These are phyloP conservation scores for Girardia tigrina DNA, from an alignment of 2,888 invertebrate genomes.

Conservation along the genomic window DNA sequence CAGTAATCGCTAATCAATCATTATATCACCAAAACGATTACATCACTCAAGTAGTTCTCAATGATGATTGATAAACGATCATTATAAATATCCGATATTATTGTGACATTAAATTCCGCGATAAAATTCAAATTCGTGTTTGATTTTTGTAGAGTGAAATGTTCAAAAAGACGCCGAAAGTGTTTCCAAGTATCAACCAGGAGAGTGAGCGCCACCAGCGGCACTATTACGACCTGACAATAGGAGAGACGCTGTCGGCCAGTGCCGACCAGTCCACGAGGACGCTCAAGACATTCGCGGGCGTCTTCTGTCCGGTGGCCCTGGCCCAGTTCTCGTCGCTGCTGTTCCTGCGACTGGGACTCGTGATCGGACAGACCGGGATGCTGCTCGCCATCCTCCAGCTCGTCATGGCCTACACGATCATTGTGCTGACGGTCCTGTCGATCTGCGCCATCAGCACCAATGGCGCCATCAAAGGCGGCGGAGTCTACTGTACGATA, in stretches of 20 bases:
- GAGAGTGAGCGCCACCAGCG: not conserved
- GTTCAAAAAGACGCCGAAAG: too few relatives aligned
- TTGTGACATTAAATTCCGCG: too few relatives aligned
- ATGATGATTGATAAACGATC: too few relatives aligned
- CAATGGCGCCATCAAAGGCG: constrained; percentile 96
- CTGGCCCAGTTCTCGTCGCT: constrained; percentile 98
- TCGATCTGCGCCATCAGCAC: constrained; percentile 96
- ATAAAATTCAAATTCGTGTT: too few relatives aligned
- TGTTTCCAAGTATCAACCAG: not conserved
- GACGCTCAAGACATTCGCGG: constrained; percentile 72
- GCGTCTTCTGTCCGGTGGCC: constrained; percentile 93
- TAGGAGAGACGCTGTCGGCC: not conserved
- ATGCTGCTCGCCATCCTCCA: constrained; percentile 70
- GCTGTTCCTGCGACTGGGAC: constrained; percentile 87
- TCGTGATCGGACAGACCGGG: constrained; percentile 88
- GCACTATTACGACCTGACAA: not conserved
- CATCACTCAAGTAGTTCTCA: too few relatives aligned
- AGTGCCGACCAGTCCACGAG: constrained; percentile 24
- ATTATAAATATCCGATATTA: too few relatives aligned
- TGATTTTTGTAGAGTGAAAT: too few relatives aligned
- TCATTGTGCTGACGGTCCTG: constrained; percentile 80
- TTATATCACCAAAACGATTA: too few relatives aligned
- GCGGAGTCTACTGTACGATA: constrained; percentile 99
- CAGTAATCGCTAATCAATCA: too few relatives aligned
- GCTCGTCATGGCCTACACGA: constrained; percentile 80